phyloP scores from a whole-genome alignment of 2,113 vertebrate species.

The Oryzias woworae region DNA sequence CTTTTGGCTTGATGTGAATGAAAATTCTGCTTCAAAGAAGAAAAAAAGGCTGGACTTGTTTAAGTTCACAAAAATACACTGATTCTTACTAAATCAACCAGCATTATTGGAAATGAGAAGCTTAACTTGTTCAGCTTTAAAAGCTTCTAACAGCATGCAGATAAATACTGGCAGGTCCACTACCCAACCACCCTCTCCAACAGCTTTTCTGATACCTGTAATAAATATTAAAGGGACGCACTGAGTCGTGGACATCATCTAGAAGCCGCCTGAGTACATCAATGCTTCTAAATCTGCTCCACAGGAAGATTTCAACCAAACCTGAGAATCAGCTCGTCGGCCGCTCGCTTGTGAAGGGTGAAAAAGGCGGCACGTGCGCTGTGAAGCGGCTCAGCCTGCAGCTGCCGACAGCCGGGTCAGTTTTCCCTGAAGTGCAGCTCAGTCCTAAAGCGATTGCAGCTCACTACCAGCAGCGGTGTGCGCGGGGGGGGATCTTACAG shows the following conservation, averaged over 20 bases:
- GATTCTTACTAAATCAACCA: no score
- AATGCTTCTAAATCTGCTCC: slow-evolving; percentile 6
- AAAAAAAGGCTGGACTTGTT: no score
- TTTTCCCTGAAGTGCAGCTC: slow-evolving; percentile 62
- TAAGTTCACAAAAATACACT: no score
- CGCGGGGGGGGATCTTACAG: slow-evolving; percentile 34
- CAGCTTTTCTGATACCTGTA: slow-evolving; percentile 20
- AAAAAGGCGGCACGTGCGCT: no score
- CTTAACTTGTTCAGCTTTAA: slow-evolving; percentile 19
- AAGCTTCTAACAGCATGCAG: slow-evolving; percentile 40
- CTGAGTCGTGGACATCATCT: neutral
- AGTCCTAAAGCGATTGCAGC: slow-evolving; percentile 37
- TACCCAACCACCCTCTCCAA: slow-evolving; percentile 17
- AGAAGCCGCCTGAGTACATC: slow-evolving; percentile 29
- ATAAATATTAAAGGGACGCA: slow-evolving; percentile 19
- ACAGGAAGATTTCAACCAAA: neutral
- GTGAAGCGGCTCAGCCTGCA: neutral
- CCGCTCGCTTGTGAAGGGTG: no score
- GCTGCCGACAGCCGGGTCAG: slow-evolving; percentile 29
- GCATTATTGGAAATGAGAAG: slow-evolving; percentile 20
- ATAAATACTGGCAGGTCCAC: slow-evolving; percentile 25
- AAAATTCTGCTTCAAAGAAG: no score
- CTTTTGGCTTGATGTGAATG: no score
- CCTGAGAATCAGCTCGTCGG: neutral
- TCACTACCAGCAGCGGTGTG: slow-evolving; percentile 29